Base-by-base conservation (phyloP, 2,113 vertebrate species). In the Myiozetetes cayanensis region DNA sequence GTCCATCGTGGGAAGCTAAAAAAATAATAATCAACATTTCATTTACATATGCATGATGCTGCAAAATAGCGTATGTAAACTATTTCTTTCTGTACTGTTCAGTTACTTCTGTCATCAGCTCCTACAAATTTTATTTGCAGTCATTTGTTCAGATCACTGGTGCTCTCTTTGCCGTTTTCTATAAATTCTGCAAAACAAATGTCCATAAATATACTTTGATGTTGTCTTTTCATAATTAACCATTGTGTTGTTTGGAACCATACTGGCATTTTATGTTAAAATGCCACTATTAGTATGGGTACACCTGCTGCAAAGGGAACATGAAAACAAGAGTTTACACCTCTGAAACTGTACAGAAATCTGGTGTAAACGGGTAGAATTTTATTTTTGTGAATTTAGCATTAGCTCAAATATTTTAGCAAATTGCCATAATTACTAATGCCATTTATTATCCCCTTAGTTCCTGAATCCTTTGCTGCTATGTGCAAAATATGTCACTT, bases 1-100 rank as follows among this genome's bases (percentile, higher is more conserved):
- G 95, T 98, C 97, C 93, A 98, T 97, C 72, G 97, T 98, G 97
- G 96, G 97, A 98, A 99, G 98, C 99, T 99, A 98, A 98, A 98
- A 98, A 73, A 87, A 97, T 98, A 97, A 98, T 91, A 91, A 98
- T 98, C 98, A 98, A 98, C 98, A 99, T 99, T 98, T 98, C 98
- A 98, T 98, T 98, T 99, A 98, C 96, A 94, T 94, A 75, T 99
- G 99, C 99, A 99, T 99, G 99, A 98, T 80, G 97, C 98, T 98
- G 97, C 98, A 97, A 97, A 94, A 96, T 98, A 97, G 95, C 93
- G 44, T 98, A 96, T 96, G 96, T 97, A 96, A 98, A 96, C 98
- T 97, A 44, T 97, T 96, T 78, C 96, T 97, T 97, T 96, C 98
- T 97, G 84, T 97, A 97, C 96, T 98, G 94, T 98, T 96, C 94